Evolutionary conservation across 2,797 vertebrate species (phyloP).

Genomic region (Trematomus bernacchii): DNA sequence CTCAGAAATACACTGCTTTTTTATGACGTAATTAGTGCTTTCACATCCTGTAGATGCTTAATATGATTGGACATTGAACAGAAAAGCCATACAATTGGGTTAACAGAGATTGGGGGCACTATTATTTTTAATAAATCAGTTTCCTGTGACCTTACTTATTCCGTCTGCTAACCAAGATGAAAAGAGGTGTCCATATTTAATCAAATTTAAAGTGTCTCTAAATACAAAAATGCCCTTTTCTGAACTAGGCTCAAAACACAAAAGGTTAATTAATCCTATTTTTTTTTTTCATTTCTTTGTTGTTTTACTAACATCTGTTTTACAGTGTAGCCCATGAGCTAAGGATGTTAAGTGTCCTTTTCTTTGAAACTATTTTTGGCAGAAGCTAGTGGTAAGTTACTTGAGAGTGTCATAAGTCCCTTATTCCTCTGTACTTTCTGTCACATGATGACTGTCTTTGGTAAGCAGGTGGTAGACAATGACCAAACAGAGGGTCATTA

Average conservation of each 20-base stretch:
- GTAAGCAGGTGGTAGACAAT: slow-evolving; percentile 57
- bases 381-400: slow-evolving; percentile 26
- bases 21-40: background rate
- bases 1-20: background rate
- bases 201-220: slow-evolving; percentile 3
- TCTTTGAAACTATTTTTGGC: slow-evolving; percentile 28
- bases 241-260: background rate
- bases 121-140: slow-evolving; percentile 13
- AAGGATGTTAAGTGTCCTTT: background rate
- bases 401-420: slow-evolving; percentile 27
- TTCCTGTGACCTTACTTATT: slow-evolving; percentile 15
- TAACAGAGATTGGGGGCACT: slow-evolving; percentile 4
- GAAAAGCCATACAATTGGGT: slow-evolving; percentile 9
- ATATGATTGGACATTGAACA: slow-evolving; percentile 11
- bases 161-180: slow-evolving; percentile 19
- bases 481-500: slow-evolving; percentile 39
- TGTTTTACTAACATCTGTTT: background rate
- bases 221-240: slow-evolving; percentile 10
- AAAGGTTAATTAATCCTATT: background rate
- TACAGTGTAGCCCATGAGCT: slow-evolving; percentile 17
- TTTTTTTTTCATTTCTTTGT: background rate
- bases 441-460: slow-evolving; percentile 66
- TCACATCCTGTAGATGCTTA: background rate
- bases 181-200: slow-evolving; percentile 22
- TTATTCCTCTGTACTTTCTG: slow-evolving; percentile 24